phyloP scores from a whole-genome alignment of 1,140 invertebrate species.

The Scaptomyza hsui region DNA sequence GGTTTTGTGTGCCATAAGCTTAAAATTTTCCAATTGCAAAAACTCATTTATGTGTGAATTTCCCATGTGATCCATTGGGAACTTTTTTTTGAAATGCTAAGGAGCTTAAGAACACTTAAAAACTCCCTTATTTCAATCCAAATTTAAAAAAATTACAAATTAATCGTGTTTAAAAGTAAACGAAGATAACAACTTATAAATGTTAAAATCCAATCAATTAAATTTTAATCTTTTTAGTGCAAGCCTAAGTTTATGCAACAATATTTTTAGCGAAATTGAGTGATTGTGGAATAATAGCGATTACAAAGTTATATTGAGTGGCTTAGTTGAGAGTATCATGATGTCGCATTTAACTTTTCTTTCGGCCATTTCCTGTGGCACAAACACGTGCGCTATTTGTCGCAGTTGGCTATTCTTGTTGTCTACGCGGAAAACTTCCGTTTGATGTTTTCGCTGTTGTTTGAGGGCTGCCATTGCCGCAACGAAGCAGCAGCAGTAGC shows the following conservation, averaged over 20 bases:
- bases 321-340: not conserved
- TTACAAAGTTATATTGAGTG: not conserved
- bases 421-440: slow-evolving; percentile 68
- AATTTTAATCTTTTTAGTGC: too few relatives aligned
- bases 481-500: slow-evolving; percentile 9
- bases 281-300: not conserved
- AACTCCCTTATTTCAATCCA: too few relatives aligned
- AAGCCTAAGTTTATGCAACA: not conserved
- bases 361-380: slow-evolving; percentile 22
- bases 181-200: too few relatives aligned
- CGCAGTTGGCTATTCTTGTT: slow-evolving; percentile 33
- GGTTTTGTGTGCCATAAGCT: not conserved
- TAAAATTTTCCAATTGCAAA: not conserved
- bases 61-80: not conserved
- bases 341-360: slow-evolving; percentile 8
- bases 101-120: too few relatives aligned
- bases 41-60: too few relatives aligned
- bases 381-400: slow-evolving; percentile 43
- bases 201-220: too few relatives aligned
- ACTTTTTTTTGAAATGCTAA: not conserved
- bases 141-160: too few relatives aligned
- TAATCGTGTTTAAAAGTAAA: too few relatives aligned
- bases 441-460: slow-evolving; percentile 32
- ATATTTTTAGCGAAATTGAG: not conserved
- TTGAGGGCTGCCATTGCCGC: slow-evolving; percentile 21